These are phyloP conservation scores for Drosophila lacicola DNA, from an alignment of 2,888 invertebrate genomes.

Conservation along the genomic window DNA sequence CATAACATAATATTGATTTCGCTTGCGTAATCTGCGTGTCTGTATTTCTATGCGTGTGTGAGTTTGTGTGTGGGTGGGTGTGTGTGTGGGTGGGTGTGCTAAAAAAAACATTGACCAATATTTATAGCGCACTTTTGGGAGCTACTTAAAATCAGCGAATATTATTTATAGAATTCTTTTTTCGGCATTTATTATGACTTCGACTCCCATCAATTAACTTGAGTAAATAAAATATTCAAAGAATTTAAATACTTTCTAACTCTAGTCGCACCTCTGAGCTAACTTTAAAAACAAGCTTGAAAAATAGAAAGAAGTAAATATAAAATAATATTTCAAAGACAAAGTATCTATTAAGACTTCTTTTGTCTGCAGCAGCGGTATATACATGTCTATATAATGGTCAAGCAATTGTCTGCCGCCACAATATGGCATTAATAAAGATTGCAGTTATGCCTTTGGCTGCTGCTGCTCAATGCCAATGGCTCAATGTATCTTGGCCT, in stretches of 20 bases:
- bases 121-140: not conserved
- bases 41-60: not conserved
- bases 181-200: too few species aligned
- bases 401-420: slow-evolving; percentile 32
- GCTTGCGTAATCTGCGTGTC: slow-evolving; percentile 22
- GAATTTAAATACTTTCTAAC: not conserved
- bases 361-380: not conserved
- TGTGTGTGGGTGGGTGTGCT: slow-evolving; percentile 15
- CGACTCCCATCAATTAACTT: too few species aligned
- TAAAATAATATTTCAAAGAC: not conserved
- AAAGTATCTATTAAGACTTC: not conserved
- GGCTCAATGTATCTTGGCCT: slow-evolving; percentile 50
- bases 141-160: not conserved
- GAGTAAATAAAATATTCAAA: too few species aligned
- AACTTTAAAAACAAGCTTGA: not conserved
- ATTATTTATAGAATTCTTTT: not conserved
- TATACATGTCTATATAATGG: slow-evolving; percentile 4
- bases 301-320: not conserved
- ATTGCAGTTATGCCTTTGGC: slow-evolving; percentile 38
- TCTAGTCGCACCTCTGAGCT: not conserved
- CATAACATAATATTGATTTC: slow-evolving; percentile 54
- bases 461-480: slow-evolving; percentile 51
- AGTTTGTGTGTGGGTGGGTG: slow-evolving; percentile 5
- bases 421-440: slow-evolving; percentile 57
- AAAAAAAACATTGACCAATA: slow-evolving; percentile 26